Evolutionary conservation across 2,888 invertebrate species (phyloP).

Genomic region (Dilophus febrilis): DNA sequence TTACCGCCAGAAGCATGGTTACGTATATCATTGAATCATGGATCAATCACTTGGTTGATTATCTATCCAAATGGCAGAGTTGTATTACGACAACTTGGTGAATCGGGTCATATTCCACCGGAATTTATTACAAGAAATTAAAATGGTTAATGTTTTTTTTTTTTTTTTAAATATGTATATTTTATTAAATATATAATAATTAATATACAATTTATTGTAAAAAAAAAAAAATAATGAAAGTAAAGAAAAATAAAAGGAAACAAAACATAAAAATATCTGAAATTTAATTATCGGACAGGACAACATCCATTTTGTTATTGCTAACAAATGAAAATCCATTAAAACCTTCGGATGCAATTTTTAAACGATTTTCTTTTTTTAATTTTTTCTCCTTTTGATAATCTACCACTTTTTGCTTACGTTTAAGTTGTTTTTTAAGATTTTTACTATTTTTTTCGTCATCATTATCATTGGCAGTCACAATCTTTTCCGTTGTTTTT

Average conservation of each 20-base stretch:
- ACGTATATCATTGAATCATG: constrained; percentile 77
- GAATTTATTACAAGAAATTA: constrained; percentile 49
- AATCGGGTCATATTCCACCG: constrained; percentile 78
- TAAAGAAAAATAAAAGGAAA: too few species aligned
- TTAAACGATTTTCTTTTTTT: constrained; percentile 19
- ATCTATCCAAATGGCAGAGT: constrained; percentile 80
- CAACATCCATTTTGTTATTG: constrained; percentile 1
- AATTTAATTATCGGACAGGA: too few species aligned
- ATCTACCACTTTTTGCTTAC: constrained; percentile 9
- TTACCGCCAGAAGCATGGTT: constrained; percentile 97
- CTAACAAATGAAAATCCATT: constrained; percentile 15
- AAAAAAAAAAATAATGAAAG: too few species aligned
- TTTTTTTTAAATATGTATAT: too few species aligned
- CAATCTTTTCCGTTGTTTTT: neutral
- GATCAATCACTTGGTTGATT: constrained; percentile 81
- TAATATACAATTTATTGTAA: too few species aligned
- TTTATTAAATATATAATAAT: too few species aligned
- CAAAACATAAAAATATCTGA: too few species aligned
- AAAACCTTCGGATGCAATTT: constrained; percentile 17
- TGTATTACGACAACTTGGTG: constrained; percentile 61
- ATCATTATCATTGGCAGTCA: constrained; percentile 5
- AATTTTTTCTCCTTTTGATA: constrained; percentile 17
- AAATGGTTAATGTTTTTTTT: too few species aligned
- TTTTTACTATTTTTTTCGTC: neutral
- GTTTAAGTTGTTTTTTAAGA: constrained; percentile 7